phyloP scores from a whole-genome alignment of 2,888 invertebrate species.

The Dione juno region DNA sequence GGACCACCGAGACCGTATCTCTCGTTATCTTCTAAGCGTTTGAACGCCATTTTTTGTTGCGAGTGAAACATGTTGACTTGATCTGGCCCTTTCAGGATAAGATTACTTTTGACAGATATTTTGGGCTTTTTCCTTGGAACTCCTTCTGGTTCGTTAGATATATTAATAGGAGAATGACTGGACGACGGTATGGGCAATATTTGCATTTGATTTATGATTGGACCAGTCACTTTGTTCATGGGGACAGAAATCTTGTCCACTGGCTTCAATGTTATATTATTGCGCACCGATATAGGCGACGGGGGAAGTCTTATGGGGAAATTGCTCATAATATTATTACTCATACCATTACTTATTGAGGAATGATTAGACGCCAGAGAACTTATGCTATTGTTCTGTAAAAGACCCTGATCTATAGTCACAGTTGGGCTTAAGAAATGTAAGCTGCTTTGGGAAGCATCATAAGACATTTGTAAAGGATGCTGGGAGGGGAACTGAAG shows the following conservation, averaged over 20 bases:
- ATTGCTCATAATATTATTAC: constrained; percentile 73
- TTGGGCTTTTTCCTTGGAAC: constrained; percentile 77
- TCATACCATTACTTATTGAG: constrained; percentile 59
- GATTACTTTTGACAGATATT: constrained; percentile 80
- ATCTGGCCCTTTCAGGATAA: constrained; percentile 79
- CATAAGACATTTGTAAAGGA: constrained; percentile 63
- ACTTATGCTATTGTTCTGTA: constrained; percentile 64
- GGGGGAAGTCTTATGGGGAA: constrained; percentile 71
- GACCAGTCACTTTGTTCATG: constrained; percentile 68
- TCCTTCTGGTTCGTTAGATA: constrained; percentile 63
- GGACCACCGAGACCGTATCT: constrained; percentile 71
- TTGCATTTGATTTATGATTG: constrained; percentile 75
- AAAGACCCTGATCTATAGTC: constrained; percentile 64
- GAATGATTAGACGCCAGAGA: constrained; percentile 65
- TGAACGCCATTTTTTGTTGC: constrained; percentile 79
- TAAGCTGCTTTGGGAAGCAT: constrained; percentile 61
- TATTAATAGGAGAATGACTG: constrained; percentile 71
- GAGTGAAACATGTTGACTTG: constrained; percentile 79
- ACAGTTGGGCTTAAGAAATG: constrained; percentile 69
- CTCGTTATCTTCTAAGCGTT: constrained; percentile 72
- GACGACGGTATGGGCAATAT: constrained; percentile 73
- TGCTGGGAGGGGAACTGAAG: constrained; percentile 65
- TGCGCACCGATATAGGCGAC: constrained; percentile 64
- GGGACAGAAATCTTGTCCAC: constrained; percentile 70
- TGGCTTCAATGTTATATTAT: constrained; percentile 71